Evolutionary conservation across 2,113 vertebrate genomes (phyloP), one percentile per base, ranked within the genome.

Genomic region (Phalacrocorax carbo): DNA sequence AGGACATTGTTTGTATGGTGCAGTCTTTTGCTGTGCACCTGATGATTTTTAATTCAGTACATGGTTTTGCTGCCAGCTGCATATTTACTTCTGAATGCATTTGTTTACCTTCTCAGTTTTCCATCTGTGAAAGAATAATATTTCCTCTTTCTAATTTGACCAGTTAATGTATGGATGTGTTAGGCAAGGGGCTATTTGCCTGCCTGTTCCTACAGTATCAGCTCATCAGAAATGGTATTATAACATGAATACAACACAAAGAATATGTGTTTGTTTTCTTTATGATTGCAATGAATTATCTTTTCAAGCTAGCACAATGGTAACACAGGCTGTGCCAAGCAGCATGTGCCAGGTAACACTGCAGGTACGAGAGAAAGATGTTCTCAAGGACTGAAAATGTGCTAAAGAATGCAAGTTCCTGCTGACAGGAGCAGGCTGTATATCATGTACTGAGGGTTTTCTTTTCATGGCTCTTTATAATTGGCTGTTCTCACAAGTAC

Each of bases 401-500:
- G 68, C 66, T 84, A 38, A 71, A 89, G 68, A 89, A 85, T 49
- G 36, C 38, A 46, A 73, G 73, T 75, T 82, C 34, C 32, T 70
- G 58, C 69, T 95, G 96, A 94, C 88, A 70, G 61, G 78, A 85
- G 88, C 38, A 72, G 79, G 32, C 89, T 90, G 71, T 69, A 23
- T 60, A 30, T 87, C 20, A 44, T 44, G 84, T 78, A 57, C 40
- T 29, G 52, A n/a, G 49, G 91, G 52, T 93, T 83, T 88, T 88
- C 72, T 93, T 97, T 96, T 94, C 84, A 92, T 88, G 89, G 78
- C 70, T 95, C 93, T 88, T 93, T 92, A 60, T 79, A 88, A 36
- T 83, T 0, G 10, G 23, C 19, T 87, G 48, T 91, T 97, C 89
- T 93, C 76, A 69, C 69, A 95, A 96, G 83, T 86, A 42, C 86